Base-by-base conservation (phyloP, 2,888 invertebrate genomes). In the Drosophila vallismaia region DNA sequence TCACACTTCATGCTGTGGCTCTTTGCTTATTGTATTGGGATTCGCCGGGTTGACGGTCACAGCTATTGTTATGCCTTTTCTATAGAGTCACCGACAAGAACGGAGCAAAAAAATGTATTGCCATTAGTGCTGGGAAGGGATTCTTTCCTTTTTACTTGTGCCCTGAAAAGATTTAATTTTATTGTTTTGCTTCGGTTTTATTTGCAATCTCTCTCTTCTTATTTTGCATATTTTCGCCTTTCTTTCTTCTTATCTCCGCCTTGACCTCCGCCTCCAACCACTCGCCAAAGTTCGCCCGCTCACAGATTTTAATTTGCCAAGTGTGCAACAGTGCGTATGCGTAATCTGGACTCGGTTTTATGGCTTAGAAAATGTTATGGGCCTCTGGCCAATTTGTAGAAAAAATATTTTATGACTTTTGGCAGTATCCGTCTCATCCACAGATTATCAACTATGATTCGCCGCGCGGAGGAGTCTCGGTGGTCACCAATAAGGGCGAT, bases 361-460 rank as follows among this genome's bases (percentile, higher is more conserved):
- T 86, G 86, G 74, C 86, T 71, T 77, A 85, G 82, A 84, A 86
- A 82, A 82, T 86, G 81, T 52, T 38, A 49, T 52, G 36, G 52
- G 12, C 28, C 10, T 19, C 48, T 7, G 19, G 26, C 14, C 56
- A 29, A 44, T 69, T 24, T 45, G 63, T 66, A 53, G 63, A 45
- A 52, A 52, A 53, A 66, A 54, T 67, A 54, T 54, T 63, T 66
- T 67, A 66, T 67, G 53, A 66, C 67, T 53, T 54, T 50, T 44
- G 51, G 62, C 60, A 62, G 60, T 62, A 60, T 31, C 60, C 60
- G 7, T 33, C 66, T 26, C 58, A 36, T 51, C 55, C 24, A 46
- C 94, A 97, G 97, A 97, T 97, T 92, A 97, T 98, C 92, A 97
- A 96, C 93, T 98, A 97, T 93, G 97, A 97, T 91, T 97, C 97